Conservation (phyloP, 2,113 vertebrate species). For the Trogon surrucura region DNA sequence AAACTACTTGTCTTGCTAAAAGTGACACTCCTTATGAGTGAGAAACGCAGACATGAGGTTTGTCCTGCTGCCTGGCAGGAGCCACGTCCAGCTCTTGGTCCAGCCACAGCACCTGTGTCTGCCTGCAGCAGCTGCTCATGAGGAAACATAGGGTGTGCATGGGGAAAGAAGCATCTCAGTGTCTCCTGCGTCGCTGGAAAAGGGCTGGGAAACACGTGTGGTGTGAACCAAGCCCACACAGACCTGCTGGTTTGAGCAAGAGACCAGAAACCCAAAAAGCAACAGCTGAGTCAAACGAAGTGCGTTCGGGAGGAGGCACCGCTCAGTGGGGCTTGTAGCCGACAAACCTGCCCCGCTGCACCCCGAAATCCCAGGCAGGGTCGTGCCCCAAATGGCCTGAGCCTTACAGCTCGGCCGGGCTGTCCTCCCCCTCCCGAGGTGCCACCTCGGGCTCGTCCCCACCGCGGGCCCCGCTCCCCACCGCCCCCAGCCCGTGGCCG, state of each 20-base stretch:
- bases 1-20: not conserved
- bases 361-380: not conserved
- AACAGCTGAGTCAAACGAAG: fast-evolving
- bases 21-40: not conserved
- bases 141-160: not conserved
- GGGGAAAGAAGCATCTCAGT: not conserved
- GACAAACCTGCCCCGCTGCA: fast-evolving
- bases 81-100: not conserved
- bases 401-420: not conserved
- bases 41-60: not conserved
- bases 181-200: not conserved
- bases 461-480: not conserved
- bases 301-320: fast-evolving
- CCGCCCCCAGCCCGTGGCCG: not conserved
- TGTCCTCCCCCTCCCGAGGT: not conserved
- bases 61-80: not conserved
- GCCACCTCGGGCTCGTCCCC: not conserved
- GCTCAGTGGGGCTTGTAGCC: not conserved
- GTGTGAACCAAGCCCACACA: fast-evolving
- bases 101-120: not conserved
- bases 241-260: not conserved
- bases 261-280: not conserved
- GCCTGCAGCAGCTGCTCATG: not conserved
- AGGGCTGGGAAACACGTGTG: fast-evolving
- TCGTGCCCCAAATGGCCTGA: fast-evolving